Percentiles rank a stretch among this genome's conserved stretches.
Conservation (phyloP, 2,113 vertebrate species). For the Physeter macrocephalus region DNA sequence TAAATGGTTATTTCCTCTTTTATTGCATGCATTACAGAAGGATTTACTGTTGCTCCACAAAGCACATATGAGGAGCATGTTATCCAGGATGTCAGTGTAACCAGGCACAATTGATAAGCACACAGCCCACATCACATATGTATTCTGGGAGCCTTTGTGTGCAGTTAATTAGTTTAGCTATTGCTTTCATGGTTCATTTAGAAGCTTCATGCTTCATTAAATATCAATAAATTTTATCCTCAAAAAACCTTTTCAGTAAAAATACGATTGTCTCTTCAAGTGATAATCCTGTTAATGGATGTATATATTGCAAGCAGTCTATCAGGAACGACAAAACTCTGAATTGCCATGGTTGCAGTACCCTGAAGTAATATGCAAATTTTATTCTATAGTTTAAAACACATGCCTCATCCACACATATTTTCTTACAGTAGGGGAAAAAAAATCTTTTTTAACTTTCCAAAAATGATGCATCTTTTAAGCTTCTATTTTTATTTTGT, state of each 20-base stretch:
- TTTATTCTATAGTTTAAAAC: slow-evolving; percentile 55
- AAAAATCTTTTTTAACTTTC: slow-evolving; percentile 23
- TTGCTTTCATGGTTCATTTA: slow-evolving; percentile 83
- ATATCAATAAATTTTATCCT: slow-evolving; percentile 83
- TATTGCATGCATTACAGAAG: slow-evolving; percentile 27
- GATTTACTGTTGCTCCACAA: slow-evolving; percentile 51
- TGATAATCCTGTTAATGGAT: slow-evolving; percentile 77
- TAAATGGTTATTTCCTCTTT: slow-evolving; percentile 63
- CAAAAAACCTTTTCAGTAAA: slow-evolving; percentile 72
- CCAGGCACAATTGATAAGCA: slow-evolving; percentile 77
- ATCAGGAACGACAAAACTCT: slow-evolving; percentile 63
- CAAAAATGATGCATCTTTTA: slow-evolving; percentile 59
- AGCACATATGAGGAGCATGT: slow-evolving; percentile 43
- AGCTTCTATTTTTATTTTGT: slow-evolving; percentile 52
- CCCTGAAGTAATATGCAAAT: slow-evolving; percentile 65
- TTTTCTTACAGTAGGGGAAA: slow-evolving; percentile 53
- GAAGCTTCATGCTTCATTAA: slow-evolving; percentile 86
- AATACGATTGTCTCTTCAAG: slow-evolving; percentile 72
- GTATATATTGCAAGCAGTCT: slow-evolving; percentile 75
- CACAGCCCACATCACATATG: slow-evolving; percentile 67
- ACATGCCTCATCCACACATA: slow-evolving; percentile 54
- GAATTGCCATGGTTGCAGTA: slow-evolving; percentile 54
- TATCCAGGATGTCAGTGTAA: slow-evolving; percentile 71
- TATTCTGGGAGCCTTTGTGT: slow-evolving; percentile 81
- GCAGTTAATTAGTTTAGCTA: slow-evolving; percentile 88